Percentiles rank a stretch among this genome's conserved stretches.
Evolutionary conservation across 2,113 vertebrate genomes (phyloP).

Genomic region (Cyphomyrus discorhynchus): DNA sequence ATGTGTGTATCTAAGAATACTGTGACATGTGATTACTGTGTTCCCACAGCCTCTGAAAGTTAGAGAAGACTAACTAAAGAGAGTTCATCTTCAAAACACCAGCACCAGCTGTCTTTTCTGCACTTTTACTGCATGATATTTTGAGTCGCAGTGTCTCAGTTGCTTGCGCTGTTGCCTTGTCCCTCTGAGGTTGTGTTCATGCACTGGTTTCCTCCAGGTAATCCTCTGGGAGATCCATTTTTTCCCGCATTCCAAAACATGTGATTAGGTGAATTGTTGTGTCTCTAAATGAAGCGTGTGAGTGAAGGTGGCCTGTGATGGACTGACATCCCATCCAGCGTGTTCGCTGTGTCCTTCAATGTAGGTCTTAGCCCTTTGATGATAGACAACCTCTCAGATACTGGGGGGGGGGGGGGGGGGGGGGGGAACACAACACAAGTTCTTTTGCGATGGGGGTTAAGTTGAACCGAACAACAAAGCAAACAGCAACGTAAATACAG

Average conservation of each 20-base stretch:
- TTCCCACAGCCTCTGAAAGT: background rate
- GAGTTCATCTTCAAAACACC: background rate
- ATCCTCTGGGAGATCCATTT: background rate
- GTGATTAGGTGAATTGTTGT: background rate
- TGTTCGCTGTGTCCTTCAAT: background rate
- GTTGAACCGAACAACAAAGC: too few relatives aligned
- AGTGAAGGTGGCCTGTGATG: background rate
- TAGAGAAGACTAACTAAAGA: too few relatives aligned
- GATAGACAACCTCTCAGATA: background rate
- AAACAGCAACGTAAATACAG: too few relatives aligned
- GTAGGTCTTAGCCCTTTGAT: background rate
- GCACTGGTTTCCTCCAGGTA: background rate
- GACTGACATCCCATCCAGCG: background rate
- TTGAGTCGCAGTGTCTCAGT: background rate
- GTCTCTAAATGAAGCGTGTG: background rate
- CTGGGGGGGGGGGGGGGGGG: background rate
- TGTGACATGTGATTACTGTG: background rate
- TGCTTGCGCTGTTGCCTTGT: background rate
- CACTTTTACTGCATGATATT: background rate
- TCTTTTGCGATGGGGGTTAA: too few relatives aligned
- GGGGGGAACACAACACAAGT: too few relatives aligned
- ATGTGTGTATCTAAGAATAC: background rate
- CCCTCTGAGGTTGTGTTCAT: background rate
- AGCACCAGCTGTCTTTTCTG: background rate
- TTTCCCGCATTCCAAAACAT: background rate